Evolutionary conservation across 2,888 invertebrate species (phyloP).

Genomic region (Embidobia sp.): DNA sequence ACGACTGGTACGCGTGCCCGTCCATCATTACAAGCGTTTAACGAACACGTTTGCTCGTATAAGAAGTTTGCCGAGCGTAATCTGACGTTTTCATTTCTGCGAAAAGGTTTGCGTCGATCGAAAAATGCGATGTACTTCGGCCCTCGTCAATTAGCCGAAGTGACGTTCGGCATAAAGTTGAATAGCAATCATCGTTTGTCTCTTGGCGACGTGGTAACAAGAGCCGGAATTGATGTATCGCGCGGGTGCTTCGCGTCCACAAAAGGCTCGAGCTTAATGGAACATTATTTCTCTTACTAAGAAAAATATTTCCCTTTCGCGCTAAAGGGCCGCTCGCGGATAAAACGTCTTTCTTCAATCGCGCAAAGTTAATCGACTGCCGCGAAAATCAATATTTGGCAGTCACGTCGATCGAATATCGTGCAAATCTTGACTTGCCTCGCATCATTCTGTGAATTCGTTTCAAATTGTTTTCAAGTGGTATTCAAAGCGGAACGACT

Average conservation of each 20-base stretch:
- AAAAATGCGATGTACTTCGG: conserved; percentile 7
- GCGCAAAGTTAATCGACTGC: conserved; percentile 29
- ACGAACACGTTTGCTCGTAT: conserved; percentile 44
- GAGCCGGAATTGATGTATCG: conserved; percentile 41
- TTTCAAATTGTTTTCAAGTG: too few species aligned
- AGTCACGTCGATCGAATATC: conserved; percentile 22
- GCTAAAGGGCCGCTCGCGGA: conserved; percentile 50
- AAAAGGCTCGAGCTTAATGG: conserved; percentile 50
- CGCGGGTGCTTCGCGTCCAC: conserved; percentile 13
- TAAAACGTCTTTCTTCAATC: conserved; percentile 55
- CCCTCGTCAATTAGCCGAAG: conserved; percentile 52
- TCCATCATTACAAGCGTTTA: conserved; percentile 66
- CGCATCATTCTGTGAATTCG: too few species aligned
- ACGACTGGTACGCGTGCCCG: conserved; percentile 62
- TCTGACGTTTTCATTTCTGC: conserved; percentile 55
- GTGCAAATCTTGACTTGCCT: too few species aligned
- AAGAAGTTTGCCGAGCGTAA: conserved; percentile 46
- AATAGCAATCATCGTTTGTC: conserved; percentile 13
- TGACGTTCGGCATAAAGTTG: conserved; percentile 23
- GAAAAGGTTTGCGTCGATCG: conserved; percentile 18
- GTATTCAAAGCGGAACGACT: too few species aligned
- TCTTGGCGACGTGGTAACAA: conserved; percentile 18
- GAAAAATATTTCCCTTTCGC: conserved; percentile 58
- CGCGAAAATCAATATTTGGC: conserved; percentile 51
- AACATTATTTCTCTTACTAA: conserved; percentile 52